These are phyloP conservation scores for Noturus placidus DNA, from an alignment of 2,113 vertebrate genomes.

Conservation along the genomic window DNA sequence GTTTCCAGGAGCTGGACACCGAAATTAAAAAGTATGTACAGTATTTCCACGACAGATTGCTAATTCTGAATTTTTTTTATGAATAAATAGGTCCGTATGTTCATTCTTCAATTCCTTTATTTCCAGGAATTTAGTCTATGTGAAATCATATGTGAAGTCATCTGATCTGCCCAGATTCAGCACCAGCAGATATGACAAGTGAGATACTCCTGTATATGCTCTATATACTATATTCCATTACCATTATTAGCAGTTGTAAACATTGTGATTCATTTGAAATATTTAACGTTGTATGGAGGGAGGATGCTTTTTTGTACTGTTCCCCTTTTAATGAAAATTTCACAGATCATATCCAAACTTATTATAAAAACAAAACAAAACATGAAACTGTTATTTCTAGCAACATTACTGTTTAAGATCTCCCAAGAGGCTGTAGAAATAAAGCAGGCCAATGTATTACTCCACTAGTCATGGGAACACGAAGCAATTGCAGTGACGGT, in stretches of 20 bases:
- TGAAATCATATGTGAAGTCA: constrained; percentile 82
- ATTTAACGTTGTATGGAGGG: not conserved
- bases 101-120: not conserved
- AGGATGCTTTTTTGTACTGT: not conserved
- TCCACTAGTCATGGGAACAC: constrained; percentile 20
- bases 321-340: not conserved
- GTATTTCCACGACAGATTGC: not conserved
- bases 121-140: constrained; percentile 76
- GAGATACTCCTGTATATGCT: not conserved
- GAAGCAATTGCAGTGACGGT: constrained; percentile 1
- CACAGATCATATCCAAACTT: not conserved
- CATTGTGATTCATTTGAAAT: not conserved
- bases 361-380: not conserved
- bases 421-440: constrained; percentile 1
- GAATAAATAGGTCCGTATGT: not conserved
- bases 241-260: not conserved
- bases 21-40: constrained; percentile 70
- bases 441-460: constrained; percentile 21
- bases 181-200: constrained; percentile 27
- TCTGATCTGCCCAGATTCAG: constrained; percentile 51
- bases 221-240: not conserved
- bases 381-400: not conserved
- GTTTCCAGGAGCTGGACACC: constrained; percentile 33
- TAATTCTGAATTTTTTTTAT: not conserved
- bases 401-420: not conserved